A percentile compares a stretch with the other conserved stretches of the same genome.
These are phyloP conservation scores for Salmo trutta DNA, from an alignment of 2,797 vertebrate species.

Conservation along the genomic window DNA sequence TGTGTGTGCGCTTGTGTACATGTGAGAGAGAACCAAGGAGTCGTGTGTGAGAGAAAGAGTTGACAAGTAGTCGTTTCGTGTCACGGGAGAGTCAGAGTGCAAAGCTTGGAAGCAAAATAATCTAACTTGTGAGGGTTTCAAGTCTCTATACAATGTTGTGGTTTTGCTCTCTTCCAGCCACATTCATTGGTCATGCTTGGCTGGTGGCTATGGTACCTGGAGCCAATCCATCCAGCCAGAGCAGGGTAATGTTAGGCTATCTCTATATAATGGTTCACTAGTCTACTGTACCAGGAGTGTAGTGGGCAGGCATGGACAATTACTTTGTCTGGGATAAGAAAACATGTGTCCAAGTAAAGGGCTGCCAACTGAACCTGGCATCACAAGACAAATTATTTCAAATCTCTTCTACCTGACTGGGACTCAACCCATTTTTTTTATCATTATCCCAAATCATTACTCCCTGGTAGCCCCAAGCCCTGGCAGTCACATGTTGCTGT, in stretches of 20 bases:
- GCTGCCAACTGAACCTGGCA: background rate
- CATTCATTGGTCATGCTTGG: too few species aligned
- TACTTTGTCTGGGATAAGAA: conserved; percentile 22
- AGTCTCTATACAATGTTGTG: background rate
- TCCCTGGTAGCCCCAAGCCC: conserved; percentile 24
- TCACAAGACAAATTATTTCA: background rate
- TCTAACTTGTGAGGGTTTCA: background rate
- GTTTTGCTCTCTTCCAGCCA: background rate
- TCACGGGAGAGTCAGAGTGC: background rate
- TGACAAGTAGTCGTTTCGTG: background rate
- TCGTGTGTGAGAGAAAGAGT: background rate
- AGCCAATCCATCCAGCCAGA: too few species aligned
- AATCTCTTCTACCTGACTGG: background rate
- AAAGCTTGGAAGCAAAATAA: background rate
- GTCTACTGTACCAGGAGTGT: background rate
- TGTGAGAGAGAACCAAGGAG: background rate
- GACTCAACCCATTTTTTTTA: conserved; percentile 16
- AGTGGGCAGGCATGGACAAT: conserved; percentile 14
- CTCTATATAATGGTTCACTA: too few species aligned
- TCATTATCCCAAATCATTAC: conserved; percentile 22
- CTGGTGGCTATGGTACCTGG: too few species aligned
- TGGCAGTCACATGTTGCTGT: conserved; percentile 19
- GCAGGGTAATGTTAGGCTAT: too few species aligned
- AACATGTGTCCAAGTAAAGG: background rate
- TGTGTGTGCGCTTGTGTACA: background rate